Evolutionary conservation across 2,888 invertebrate genomes (phyloP), one percentile per base, ranked within the genome.

Genomic region (Alitta virens): DNA sequence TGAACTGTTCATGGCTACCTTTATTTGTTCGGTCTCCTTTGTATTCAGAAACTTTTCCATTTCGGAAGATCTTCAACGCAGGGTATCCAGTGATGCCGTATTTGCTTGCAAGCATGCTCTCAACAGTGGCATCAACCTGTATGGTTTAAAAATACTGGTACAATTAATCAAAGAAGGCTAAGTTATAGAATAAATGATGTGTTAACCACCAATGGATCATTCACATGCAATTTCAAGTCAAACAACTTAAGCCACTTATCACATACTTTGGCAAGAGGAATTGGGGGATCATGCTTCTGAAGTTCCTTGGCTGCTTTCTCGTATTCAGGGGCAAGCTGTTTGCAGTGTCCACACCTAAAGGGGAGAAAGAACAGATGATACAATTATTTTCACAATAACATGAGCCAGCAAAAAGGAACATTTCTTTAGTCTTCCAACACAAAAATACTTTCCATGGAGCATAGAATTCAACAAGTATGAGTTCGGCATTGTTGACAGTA

Each of bases 371-470:
- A 23, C 40, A 54, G 18, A 50, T 12, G 18, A 23, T 49, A n/a
- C n/a, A n/a, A n/a, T n/a, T n/a, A 42, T 50, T 18, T 46, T 18
- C 46, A 18, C 2, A n/a, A n/a, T n/a, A n/a, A n/a, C n/a, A n/a
- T n/a, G n/a, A n/a, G n/a, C n/a, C n/a, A n/a, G n/a, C n/a, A n/a
- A n/a, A n/a, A n/a, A n/a, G n/a, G n/a, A n/a, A n/a, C n/a, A n/a
- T n/a, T n/a, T n/a, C n/a, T n/a, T n/a, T n/a, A n/a, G n/a, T n/a
- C n/a, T n/a, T n/a, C n/a, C n/a, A n/a, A n/a, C n/a, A n/a, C n/a
- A n/a, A n/a, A n/a, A n/a, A n/a, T n/a, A n/a, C 78, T 72, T 72
- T 85, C 86, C 86, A 86, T 26, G 86, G 86, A n/a, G 86, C 85
- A 76, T 86, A 86, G 72, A 86, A 86, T 72, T 86, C 85, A 18